phyloP scores from a whole-genome alignment of 2,888 invertebrate genomes.

The Acrobasis repandana region DNA sequence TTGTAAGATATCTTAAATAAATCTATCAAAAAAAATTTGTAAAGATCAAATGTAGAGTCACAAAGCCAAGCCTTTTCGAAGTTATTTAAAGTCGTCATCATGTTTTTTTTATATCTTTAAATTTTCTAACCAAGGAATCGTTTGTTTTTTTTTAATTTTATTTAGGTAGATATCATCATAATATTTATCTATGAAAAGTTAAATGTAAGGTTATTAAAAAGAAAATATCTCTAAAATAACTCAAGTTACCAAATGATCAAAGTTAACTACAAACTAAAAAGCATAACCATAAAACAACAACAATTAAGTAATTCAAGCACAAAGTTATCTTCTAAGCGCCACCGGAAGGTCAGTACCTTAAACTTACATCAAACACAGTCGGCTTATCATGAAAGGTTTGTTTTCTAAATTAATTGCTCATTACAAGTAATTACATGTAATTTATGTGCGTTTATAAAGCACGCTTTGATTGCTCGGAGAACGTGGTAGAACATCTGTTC shows the following conservation, averaged over 20 bases:
- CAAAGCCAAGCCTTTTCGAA: no score
- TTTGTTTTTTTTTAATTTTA: no score
- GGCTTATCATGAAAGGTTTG: conserved; percentile 35
- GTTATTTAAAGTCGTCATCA: no score
- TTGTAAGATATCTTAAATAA: no score
- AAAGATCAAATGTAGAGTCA: no score
- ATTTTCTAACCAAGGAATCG: no score
- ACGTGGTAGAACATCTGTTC: conserved; percentile 40
- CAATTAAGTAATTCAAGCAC: background rate
- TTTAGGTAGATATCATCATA: no score
- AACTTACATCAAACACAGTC: conserved; percentile 26
- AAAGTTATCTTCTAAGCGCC: conserved; percentile 6
- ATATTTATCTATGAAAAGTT: no score
- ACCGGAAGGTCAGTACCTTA: conserved; percentile 4
- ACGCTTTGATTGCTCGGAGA: conserved; percentile 52
- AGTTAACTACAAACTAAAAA: background rate
- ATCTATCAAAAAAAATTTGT: no score
- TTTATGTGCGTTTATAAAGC: conserved; percentile 65
- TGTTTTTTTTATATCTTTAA: no score
- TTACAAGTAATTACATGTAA: conserved; percentile 62
- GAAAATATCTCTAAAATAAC: no score
- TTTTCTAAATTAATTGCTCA: conserved; percentile 54
- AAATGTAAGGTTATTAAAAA: no score
- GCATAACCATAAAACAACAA: background rate
- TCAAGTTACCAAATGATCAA: background rate